Evolutionary conservation across 35 echinoderm and acorn worm genomes (phyloP).

Genomic region (Amphiura filiformis): DNA sequence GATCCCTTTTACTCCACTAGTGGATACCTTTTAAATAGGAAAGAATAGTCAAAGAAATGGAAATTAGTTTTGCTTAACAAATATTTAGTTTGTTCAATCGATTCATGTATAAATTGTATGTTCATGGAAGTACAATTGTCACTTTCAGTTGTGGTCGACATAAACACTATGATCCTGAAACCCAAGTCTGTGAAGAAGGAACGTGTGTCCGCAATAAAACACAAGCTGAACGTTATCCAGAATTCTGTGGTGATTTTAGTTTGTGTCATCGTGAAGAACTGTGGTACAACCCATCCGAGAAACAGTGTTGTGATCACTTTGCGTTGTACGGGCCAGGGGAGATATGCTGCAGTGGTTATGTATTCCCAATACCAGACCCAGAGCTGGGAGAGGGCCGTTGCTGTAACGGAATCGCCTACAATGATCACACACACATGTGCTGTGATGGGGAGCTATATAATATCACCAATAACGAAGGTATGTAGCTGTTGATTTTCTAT

Average conservation of each 20-base stretch:
- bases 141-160: not conserved
- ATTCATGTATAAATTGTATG: too few relatives aligned
- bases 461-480: not conserved
- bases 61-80: too few relatives aligned
- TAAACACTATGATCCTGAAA: not conserved
- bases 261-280: not conserved
- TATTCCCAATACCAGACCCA: not conserved
- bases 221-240: not conserved
- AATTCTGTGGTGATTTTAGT: not conserved
- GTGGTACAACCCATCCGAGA: not conserved
- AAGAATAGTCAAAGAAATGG: too few relatives aligned
- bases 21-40: too few relatives aligned
- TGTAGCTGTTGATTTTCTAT: too few relatives aligned
- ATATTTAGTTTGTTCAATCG: too few relatives aligned
- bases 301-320: not conserved
- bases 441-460: not conserved
- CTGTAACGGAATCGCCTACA: not conserved
- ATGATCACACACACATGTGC: not conserved
- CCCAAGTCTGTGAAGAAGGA: not conserved
- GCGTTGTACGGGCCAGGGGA: not conserved
- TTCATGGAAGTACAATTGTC: too few relatives aligned
- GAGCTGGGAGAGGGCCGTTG: not conserved
- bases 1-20: too few relatives aligned
- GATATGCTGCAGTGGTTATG: not conserved
- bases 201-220: not conserved